Evolutionary conservation across 2,797 vertebrate genomes (phyloP), one percentile per base, ranked within the genome.

Genomic region (Nannoperca australis): DNA sequence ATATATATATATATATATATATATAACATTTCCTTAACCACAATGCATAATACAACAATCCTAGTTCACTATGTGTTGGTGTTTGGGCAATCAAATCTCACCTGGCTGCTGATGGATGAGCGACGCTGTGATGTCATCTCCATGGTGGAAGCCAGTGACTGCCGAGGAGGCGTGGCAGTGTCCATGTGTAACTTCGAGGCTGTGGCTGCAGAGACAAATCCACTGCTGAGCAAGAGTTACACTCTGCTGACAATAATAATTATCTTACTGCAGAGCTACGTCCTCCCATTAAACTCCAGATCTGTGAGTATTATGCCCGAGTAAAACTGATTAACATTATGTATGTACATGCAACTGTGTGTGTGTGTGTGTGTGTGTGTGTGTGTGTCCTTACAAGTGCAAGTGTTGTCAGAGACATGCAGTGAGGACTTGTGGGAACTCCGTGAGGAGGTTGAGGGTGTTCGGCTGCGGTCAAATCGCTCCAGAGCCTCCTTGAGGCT

Each of bases 401-500:
- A 97, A 50, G 94, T 95, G 89, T 94, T 95, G 92, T 99, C 97
- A 0, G 98, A 99, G 76, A 97, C 94, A n/a, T 97, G 97, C 0
- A 97, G 98, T 2, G 95, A 96, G 74, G 98, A 99, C 92, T 98
- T 98, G 87, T 90, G 96, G 63, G 97, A 99, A 92, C 97, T 99
- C 62, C 95, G 94, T 0, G 98, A 99, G 36, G 98, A 98, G 38
- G 96, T 96, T 59, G 98, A 99, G 53, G 97, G 95, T 6, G 98
- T 96, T 73, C 95, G 95, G 86, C 97, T 98, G 83, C 83, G 96
- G 90, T 98, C 97, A 89, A 98, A 98, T 60, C 97, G 96, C 90
- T 99, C 97, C 81, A 99, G 91, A 14, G 96, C 97, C 93, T 99
- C 97, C 89, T 99, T 99, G 76, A 99, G 95, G 87, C 97, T 98